These are phyloP conservation scores for Rhadinocentrus ornatus DNA, from an alignment of 2,797 vertebrate species.

Conservation along the genomic window DNA sequence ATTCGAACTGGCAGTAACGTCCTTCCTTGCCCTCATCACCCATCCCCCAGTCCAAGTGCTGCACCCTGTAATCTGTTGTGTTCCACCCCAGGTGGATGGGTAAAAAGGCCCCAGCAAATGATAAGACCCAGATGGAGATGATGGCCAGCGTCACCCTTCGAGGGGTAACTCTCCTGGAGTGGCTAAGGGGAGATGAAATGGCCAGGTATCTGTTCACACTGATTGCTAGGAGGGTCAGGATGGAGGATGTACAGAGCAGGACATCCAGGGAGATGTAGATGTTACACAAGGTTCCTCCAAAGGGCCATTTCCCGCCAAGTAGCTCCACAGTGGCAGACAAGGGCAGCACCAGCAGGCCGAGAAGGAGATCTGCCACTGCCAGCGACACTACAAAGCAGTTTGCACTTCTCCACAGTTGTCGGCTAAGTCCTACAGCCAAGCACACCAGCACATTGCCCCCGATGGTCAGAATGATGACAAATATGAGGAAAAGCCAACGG, in stretches of 20 bases:
- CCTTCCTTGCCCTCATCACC: constrained; percentile 56
- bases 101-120: constrained; percentile 89
- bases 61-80: constrained; percentile 80
- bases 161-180: constrained; percentile 85
- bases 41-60: constrained; percentile 78
- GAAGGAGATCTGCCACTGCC: constrained; percentile 91
- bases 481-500: constrained; percentile 78
- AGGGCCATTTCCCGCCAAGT: constrained; percentile 81
- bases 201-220: constrained; percentile 93
- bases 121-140: constrained; percentile 87
- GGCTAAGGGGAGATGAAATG: constrained; percentile 88
- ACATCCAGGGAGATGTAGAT: constrained; percentile 92
- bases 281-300: constrained; percentile 87
- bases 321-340: constrained; percentile 89
- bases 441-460: constrained; percentile 92
- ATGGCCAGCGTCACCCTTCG: constrained; percentile 83
- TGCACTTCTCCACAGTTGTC: constrained; percentile 85
- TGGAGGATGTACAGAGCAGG: constrained; percentile 92
- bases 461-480: constrained; percentile 86
- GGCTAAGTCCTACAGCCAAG: constrained; percentile 89
- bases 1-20: constrained; percentile 85
- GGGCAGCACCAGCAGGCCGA: constrained; percentile 92
- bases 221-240: constrained; percentile 93
- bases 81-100: constrained; percentile 95
- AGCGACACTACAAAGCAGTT: constrained; percentile 94